Evolutionary conservation across 92 coral and sea anemone genomes (phyloP), one percentile per base, ranked within the genome.

Genomic region (Epizoanthus illoricatus): DNA sequence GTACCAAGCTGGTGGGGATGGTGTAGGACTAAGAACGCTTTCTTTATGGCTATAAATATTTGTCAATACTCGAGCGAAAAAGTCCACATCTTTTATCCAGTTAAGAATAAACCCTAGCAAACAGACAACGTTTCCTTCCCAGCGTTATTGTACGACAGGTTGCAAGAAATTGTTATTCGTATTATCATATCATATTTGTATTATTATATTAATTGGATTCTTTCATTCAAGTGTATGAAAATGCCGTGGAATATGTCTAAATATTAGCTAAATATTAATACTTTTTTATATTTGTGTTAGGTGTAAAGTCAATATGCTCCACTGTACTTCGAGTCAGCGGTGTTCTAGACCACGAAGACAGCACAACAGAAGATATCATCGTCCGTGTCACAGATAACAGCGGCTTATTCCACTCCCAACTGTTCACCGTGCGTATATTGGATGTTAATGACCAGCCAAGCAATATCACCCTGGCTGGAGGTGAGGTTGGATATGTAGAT

Each of bases 381-480:
- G 92, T 93, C 36, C 94, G 96, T 7, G 99, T 94, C 21, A 90
- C 93, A 0, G 99, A 96, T 71, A 84, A 81, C 61, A 86, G 76
- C 1, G 99, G 97, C 9, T 84, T 85, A 74, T 90, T 89, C 78
- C 97, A 84, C 81, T 78, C 92, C 9, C 91, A 85, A 80, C 82
- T 85, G 10, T 93, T 91, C 54, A 85, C 85, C 20, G 89, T 96
- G 74, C 71, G 84, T 58, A 82, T 96, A 67, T 66, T 90, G 18
- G 91, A 96, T 64, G 91, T 87, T 56, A 96, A 96, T 76, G 99
- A 96, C 88, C 92, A 75, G 12, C 98, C 99, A 28, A 89, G 89
- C 57, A 84, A 93, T 79, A 86, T 96, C 68, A 89, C 92, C 0
- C 87, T 96, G 52, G 90, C 94, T n/a, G 99, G 99, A 16, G 80